A percentile compares a stretch with the other conserved stretches of the same genome.
phyloP scores from a whole-genome alignment of 2,797 vertebrate species.

The Muscicapa striata region DNA sequence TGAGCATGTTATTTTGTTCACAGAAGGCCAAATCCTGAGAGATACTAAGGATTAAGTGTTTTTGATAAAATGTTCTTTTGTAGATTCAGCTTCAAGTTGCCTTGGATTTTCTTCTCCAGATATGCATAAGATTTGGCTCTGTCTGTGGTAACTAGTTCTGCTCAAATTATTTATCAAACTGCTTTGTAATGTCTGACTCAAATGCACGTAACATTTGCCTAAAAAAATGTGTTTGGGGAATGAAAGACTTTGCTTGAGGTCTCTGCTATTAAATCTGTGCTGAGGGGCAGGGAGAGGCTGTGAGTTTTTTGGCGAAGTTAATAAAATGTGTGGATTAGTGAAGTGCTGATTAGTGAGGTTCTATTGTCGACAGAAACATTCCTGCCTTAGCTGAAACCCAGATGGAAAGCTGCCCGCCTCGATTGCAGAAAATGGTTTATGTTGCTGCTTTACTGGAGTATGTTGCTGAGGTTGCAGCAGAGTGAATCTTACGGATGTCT shows the following conservation, averaged over 20 bases:
- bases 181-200: conserved; percentile 43
- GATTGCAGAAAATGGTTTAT: conserved; percentile 15
- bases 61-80: conserved; percentile 35
- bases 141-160: conserved; percentile 8
- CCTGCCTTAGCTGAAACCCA: conserved; percentile 55
- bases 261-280: conserved; percentile 62
- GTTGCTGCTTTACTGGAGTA: conserved; percentile 39
- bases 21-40: conserved; percentile 3
- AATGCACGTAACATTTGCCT: not conserved
- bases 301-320: conserved; percentile 62
- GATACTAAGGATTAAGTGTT: conserved; percentile 37
- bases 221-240: conserved; percentile 32
- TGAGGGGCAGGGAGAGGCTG: conserved; percentile 57
- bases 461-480: conserved; percentile 64
- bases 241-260: conserved; percentile 49
- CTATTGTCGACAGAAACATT: conserved; percentile 63
- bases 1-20: not conserved
- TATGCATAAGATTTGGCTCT: not conserved
- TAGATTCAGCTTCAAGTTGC: not conserved
- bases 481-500: conserved; percentile 52
- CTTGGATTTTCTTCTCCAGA: conserved; percentile 29
- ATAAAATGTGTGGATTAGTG: conserved; percentile 69
- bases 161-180: conserved; percentile 56
- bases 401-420: conserved; percentile 57
- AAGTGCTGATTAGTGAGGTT: conserved; percentile 68